These are phyloP conservation scores for Boleophthalmus pectinirostris DNA, from an alignment of 2,113 vertebrate species.

Conservation along the genomic window DNA sequence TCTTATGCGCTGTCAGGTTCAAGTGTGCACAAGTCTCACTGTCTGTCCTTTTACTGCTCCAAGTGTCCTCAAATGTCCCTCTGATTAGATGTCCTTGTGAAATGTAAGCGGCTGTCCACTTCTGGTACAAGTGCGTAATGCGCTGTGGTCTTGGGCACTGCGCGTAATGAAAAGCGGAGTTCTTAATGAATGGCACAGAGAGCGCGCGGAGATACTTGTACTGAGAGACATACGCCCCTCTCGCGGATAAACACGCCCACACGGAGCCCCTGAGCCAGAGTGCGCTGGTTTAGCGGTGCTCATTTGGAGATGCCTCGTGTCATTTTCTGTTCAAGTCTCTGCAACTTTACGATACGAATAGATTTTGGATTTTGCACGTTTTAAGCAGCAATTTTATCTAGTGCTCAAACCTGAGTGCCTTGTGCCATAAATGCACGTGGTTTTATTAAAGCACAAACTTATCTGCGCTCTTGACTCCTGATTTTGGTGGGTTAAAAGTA, in stretches of 20 bases:
- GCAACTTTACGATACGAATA: neutral
- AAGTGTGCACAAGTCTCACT: conserved; percentile 14
- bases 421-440: neutral
- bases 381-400: neutral
- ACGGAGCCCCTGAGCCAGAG: conserved; percentile 31
- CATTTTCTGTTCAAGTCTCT: neutral
- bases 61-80: neutral
- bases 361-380: neutral
- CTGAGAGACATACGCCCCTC: conserved; percentile 55
- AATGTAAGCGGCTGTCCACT: conserved; percentile 19
- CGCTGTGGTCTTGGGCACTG: conserved; percentile 33
- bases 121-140: conserved; percentile 20
- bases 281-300: conserved; percentile 13
- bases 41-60: conserved; percentile 10
- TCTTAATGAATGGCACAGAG: conserved; percentile 57
- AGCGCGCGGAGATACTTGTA: conserved; percentile 38
- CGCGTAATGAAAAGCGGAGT: conserved; percentile 35
- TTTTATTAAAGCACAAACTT: neutral
- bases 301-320: conserved; percentile 26
- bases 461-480: neutral
- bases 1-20: conserved; percentile 48
- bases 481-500: neutral
- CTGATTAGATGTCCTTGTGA: neutral
- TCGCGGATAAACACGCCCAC: conserved; percentile 50
- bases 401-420: neutral